phyloP scores from a whole-genome alignment of 2,888 invertebrate species.

The Slavum lentiscoides region DNA sequence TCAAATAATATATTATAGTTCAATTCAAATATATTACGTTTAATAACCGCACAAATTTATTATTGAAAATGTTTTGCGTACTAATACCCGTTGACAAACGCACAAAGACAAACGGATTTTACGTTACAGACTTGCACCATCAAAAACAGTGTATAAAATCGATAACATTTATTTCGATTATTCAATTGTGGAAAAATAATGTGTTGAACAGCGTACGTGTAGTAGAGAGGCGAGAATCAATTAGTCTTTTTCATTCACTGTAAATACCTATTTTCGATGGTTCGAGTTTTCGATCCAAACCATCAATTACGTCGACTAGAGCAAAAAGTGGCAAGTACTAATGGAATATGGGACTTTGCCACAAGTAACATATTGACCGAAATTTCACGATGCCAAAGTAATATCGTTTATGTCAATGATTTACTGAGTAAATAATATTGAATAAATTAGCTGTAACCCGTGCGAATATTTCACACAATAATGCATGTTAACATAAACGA shows the following conservation, averaged over 20 bases:
- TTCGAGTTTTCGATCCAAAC: constrained; percentile 33
- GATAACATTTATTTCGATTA: background rate
- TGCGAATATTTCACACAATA: too few species aligned
- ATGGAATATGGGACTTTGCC: constrained; percentile 24
- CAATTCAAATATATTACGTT: too few species aligned
- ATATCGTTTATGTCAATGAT: background rate
- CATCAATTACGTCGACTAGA: constrained; percentile 38
- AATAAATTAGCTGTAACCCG: background rate
- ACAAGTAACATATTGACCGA: constrained; percentile 16
- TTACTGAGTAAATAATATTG: background rate
- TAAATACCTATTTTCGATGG: constrained; percentile 14
- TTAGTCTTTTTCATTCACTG: constrained; percentile 29
- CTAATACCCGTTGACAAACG: too few species aligned
- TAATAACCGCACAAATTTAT: too few species aligned
- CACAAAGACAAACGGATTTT: background rate
- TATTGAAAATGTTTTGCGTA: too few species aligned
- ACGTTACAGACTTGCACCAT: background rate
- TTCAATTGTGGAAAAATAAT: constrained; percentile 11
- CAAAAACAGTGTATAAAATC: background rate
- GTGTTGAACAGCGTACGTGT: background rate
- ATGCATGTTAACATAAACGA: too few species aligned
- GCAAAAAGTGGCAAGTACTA: constrained; percentile 45
- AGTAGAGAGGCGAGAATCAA: background rate
- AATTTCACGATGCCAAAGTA: background rate
- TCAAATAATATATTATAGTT: too few species aligned